These are phyloP conservation scores for Neoniphon sammara DNA, from an alignment of 2,797 vertebrate genomes.

Conservation along the genomic window DNA sequence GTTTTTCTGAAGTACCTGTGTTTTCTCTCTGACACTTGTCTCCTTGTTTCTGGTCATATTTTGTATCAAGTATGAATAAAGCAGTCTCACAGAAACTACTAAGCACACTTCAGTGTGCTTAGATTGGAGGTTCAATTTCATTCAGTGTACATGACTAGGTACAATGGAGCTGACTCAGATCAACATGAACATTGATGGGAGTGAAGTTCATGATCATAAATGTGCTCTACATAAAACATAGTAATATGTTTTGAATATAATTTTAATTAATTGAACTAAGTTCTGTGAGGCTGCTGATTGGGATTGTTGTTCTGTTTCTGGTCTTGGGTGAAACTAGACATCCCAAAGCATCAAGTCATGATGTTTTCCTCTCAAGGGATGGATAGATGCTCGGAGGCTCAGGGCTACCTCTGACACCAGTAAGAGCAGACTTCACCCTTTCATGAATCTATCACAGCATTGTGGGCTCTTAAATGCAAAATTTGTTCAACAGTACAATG, in stretches of 20 bases:
- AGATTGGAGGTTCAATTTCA: constrained; percentile 4
- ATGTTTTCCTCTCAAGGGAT: constrained; percentile 62
- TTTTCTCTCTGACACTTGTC: constrained; percentile 54
- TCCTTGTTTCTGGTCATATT: constrained; percentile 63
- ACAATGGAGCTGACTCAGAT: neutral
- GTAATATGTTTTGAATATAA: neutral
- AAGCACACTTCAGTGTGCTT: constrained; percentile 12
- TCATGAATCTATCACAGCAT: constrained; percentile 61
- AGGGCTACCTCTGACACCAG: constrained; percentile 19
- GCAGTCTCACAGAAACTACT: constrained; percentile 76
- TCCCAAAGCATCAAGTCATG: constrained; percentile 65
- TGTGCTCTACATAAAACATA: neutral
- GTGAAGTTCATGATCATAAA: constrained; percentile 7
- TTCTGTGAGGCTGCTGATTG: constrained; percentile 75
- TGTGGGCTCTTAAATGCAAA: constrained; percentile 59
- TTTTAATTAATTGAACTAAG: neutral
- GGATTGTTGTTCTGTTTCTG: constrained; percentile 62
- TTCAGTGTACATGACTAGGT: neutral
- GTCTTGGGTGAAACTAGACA: constrained; percentile 69
- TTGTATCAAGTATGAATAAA: constrained; percentile 64
- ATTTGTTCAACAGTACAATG: constrained; percentile 45
- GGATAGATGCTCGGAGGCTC: constrained; percentile 54
- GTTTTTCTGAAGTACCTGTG: constrained; percentile 53
- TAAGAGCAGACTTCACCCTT: constrained; percentile 55
- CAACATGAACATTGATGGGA: neutral